phyloP scores from a whole-genome alignment of 2,113 vertebrate genomes.

The Anarhynchus alexandrinus region DNA sequence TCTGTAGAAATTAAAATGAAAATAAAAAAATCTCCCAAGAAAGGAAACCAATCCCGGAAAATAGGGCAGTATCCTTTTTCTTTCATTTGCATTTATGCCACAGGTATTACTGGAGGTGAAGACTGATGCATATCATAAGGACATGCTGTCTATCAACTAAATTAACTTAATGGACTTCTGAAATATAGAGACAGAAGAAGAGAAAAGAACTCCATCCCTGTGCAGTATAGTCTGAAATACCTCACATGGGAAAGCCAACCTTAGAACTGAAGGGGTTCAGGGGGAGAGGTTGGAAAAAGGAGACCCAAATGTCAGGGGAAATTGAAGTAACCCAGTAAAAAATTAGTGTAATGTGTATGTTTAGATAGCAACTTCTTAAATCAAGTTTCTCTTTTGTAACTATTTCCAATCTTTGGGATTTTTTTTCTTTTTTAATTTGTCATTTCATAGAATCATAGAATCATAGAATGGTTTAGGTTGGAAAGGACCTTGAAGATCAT shows the following conservation, averaged over 20 bases:
- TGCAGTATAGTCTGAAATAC: not conserved
- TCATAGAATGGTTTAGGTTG: no score
- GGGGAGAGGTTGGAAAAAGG: not conserved
- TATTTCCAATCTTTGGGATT: not conserved
- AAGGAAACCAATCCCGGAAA: not conserved
- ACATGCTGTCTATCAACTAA: not conserved
- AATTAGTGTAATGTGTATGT: not conserved
- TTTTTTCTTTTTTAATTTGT: not conserved
- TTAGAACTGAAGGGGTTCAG: accelerated
- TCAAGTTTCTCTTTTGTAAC: not conserved
- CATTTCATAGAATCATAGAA: no score
- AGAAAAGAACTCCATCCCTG: not conserved
- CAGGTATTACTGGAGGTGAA: not conserved
- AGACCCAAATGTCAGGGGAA: not conserved
- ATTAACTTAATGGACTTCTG: not conserved
- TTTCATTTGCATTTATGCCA: not conserved
- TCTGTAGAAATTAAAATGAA: not conserved
- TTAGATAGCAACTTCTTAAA: not conserved
- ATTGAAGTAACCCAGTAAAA: not conserved
- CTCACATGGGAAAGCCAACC: not conserved
- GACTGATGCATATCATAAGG: not conserved
- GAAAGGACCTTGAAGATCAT: no score
- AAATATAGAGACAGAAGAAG: not conserved
- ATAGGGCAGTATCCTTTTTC: not conserved
- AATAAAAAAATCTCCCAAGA: not conserved